These are phyloP conservation scores for Allolobophora icterica DNA, from an alignment of 2,888 invertebrate genomes.

Conservation along the genomic window DNA sequence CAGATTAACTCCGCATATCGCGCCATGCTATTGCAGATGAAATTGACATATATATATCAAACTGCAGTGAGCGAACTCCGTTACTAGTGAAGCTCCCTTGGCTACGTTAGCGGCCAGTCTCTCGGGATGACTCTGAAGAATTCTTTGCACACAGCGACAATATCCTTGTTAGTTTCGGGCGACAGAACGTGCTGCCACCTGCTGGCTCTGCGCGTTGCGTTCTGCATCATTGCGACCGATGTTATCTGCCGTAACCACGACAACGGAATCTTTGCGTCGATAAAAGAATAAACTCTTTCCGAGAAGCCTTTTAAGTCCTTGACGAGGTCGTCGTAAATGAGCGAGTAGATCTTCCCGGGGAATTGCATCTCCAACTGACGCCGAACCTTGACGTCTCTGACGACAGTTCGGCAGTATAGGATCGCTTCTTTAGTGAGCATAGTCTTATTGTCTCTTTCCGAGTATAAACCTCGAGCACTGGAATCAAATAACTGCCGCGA, in stretches of 20 bases:
- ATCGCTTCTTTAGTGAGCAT: slow-evolving; percentile 34
- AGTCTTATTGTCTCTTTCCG: slow-evolving; percentile 30
- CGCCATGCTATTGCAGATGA: too few relatives aligned
- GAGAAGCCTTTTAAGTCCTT: slow-evolving; percentile 23
- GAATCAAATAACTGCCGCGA: slow-evolving; percentile 36
- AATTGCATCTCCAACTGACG: background rate
- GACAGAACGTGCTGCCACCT: slow-evolving; percentile 32
- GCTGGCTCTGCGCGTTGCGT: slow-evolving; percentile 13
- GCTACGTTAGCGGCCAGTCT: background rate
- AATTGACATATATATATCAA: background rate
- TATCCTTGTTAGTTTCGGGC: background rate
- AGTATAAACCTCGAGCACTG: slow-evolving; percentile 29
- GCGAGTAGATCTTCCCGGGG: slow-evolving; percentile 35
- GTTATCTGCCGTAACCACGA: slow-evolving; percentile 13
- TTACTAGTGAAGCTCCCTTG: background rate
- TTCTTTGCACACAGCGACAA: slow-evolving; percentile 22
- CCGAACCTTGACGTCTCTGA: slow-evolving; percentile 30
- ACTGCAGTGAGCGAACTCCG: background rate
- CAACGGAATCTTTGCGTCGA: slow-evolving; percentile 28
- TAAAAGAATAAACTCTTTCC: slow-evolving; percentile 34
- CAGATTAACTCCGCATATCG: too few relatives aligned
- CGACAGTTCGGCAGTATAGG: slow-evolving; percentile 35
- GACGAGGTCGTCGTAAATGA: slow-evolving; percentile 41
- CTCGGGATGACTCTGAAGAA: slow-evolving; percentile 18
- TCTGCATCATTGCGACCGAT: background rate